Percentiles rank a stretch among this genome's conserved stretches.
Evolutionary conservation across 2,888 invertebrate genomes (phyloP).

Genomic region (Cephalotes varians): DNA sequence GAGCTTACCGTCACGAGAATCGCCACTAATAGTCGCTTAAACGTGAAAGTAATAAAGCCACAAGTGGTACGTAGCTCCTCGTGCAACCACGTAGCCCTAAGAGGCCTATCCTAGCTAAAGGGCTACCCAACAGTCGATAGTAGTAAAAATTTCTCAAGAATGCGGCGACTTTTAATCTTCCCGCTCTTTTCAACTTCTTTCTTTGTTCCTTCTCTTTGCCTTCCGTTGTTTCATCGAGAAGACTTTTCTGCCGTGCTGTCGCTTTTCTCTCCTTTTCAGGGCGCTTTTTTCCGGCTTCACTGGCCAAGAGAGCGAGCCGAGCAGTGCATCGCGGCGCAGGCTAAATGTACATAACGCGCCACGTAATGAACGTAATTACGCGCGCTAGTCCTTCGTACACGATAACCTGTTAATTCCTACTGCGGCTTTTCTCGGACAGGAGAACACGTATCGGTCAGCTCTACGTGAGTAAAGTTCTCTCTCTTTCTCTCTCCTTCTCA

Average conservation of each 20-base stretch:
- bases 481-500: neutral
- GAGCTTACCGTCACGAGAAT: constrained; percentile 70
- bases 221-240: neutral
- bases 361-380: constrained; percentile 73
- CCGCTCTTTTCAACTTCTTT: neutral
- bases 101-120: constrained; percentile 72
- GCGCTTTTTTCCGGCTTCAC: neutral
- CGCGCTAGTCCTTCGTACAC: constrained; percentile 64
- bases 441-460: constrained; percentile 16
- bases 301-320: neutral
- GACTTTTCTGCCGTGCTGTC: constrained; percentile 58
- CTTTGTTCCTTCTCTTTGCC: neutral
- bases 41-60: constrained; percentile 76
- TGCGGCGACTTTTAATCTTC: constrained; percentile 47
- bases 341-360: constrained; percentile 70
- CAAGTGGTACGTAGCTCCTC: constrained; percentile 62
- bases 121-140: constrained; percentile 49
- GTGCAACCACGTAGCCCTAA: constrained; percentile 34
- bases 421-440: constrained; percentile 16
- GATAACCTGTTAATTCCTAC: constrained; percentile 71
- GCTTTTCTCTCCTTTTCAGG: constrained; percentile 52
- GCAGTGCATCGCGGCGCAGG: neutral
- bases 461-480: constrained; percentile 19
- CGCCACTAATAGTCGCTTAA: constrained; percentile 78
- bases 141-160: constrained; percentile 72